Base-by-base conservation (phyloP, 2,888 invertebrate genomes). In the Ellobium chinense region DNA sequence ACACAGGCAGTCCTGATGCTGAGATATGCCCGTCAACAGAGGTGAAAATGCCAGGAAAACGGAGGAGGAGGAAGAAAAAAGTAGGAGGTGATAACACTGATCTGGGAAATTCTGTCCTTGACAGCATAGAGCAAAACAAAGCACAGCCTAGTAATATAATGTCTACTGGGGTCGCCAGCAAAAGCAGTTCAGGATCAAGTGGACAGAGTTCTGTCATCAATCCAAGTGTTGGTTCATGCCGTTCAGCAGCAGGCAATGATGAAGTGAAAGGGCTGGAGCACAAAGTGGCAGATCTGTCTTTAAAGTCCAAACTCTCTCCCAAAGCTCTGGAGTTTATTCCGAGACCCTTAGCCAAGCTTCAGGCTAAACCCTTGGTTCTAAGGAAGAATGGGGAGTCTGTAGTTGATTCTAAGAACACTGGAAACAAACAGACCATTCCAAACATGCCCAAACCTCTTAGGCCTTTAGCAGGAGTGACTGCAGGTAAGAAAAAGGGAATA, bases 251-350 rank as follows among this genome's bases (percentile, higher is more conserved):
- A 18, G 18, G 46, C 46, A 18, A 12, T 46, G 46, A 18, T 46
- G 46, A 46, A 46, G 7, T 18, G 18, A 46, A 46, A 46, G 18
- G 46, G 46, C n/a, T n/a, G n/a, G n/a, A n/a, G n/a, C n/a, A 46
- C 7, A 46, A 46, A 46, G 46, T 46, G 46, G 46, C 9, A 18
- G 9, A 46, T 46, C 46, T 46, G 18, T 46, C n/a, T 46, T n/a
- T 14, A 24, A 24, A 9, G 31, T 31, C 4, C 24, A 58, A 58
- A 27, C 18, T 72, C 24, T 72, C 72, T 14, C 24, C 60, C 1
- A 37, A 12, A 56, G 56, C 72, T 14, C 36, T 72, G 58, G 72
- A 72, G 27, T 72, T 72, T 72, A 37, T 72, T 72, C 72, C 72
- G 7, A 72, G 72, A 27, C 36, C 60, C 24, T 36, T 72, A 56